These are phyloP conservation scores for Salpingus planirostris DNA, from an alignment of 2,888 invertebrate genomes.

Conservation along the genomic window DNA sequence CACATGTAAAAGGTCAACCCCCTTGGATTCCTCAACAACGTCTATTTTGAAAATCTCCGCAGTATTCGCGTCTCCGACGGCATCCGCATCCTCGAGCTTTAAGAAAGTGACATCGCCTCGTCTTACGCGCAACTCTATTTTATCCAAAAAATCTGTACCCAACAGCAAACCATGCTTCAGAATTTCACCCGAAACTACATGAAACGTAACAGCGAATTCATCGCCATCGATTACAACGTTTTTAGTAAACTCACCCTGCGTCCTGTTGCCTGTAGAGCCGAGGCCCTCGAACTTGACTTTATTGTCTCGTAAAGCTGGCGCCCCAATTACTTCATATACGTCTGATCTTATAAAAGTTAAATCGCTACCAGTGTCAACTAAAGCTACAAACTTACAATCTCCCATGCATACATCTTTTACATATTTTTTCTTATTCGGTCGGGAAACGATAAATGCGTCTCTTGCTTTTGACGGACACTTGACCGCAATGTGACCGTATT, in stretches of 20 bases:
- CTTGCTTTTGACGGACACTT: too few species aligned
- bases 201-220: conserved; percentile 7
- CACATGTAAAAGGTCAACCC: conserved; percentile 5
- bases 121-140: conserved; percentile 12
- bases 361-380: conserved; percentile 1
- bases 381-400: not conserved
- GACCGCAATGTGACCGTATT: too few species aligned
- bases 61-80: conserved; percentile 5
- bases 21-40: conserved; percentile 9
- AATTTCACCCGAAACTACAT: conserved; percentile 12
- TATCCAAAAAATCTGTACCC: conserved; percentile 11
- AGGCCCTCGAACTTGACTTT: conserved; percentile 8
- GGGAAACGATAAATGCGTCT: too few species aligned
- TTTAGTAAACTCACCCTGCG: conserved; percentile 11
- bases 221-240: conserved; percentile 12
- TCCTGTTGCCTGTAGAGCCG: conserved; percentile 11
- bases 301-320: not conserved
- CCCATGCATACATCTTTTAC: not conserved
- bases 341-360: not conserved
- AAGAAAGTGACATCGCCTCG: conserved; percentile 9
- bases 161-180: conserved; percentile 11
- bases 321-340: not conserved
- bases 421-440: not conserved
- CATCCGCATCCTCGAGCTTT: conserved; percentile 5
- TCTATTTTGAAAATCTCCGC: too few species aligned